Conservation (phyloP, 2,888 invertebrate species). For the Scaptomyza parva region DNA sequence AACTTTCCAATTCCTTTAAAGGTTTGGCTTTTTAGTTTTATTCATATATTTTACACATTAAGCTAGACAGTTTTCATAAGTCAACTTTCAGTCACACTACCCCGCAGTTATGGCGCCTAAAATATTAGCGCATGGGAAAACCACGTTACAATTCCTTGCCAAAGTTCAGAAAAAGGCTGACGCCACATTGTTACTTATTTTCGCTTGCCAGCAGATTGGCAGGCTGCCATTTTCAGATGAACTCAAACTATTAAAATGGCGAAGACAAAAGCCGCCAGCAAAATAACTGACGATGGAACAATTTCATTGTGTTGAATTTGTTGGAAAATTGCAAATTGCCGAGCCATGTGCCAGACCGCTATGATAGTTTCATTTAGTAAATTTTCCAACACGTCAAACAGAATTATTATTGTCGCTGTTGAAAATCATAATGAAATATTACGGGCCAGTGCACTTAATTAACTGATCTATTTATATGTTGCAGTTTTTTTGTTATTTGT, state of each 20-base stretch:
- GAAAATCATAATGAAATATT: conserved; percentile 13
- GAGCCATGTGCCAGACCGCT: conserved; percentile 24
- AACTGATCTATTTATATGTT: conserved; percentile 16
- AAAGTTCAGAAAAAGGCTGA: conserved; percentile 42
- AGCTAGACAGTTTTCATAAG: conserved; percentile 12
- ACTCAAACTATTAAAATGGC: conserved; percentile 18
- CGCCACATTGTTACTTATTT: conserved; percentile 32
- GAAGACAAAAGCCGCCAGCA: conserved; percentile 45
- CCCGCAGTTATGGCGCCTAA: conserved; percentile 58
- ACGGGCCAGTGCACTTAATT: conserved; percentile 46
- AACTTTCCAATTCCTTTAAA: conserved; percentile 33
- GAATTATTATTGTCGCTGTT: conserved; percentile 5
- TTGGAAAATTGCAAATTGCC: conserved; percentile 67
- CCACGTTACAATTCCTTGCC: conserved; percentile 45
- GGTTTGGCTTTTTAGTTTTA: conserved; percentile 1
- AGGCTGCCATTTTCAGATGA: conserved; percentile 56
- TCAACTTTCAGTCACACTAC: conserved; percentile 24
- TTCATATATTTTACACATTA: conserved; percentile 39
- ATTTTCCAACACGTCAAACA: conserved; percentile 17
- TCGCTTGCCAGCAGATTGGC: conserved; percentile 48
- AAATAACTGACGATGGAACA: conserved; percentile 47
- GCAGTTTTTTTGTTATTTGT: conserved; percentile 5
- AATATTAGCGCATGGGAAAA: conserved; percentile 33
- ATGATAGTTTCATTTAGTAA: conserved; percentile 34
- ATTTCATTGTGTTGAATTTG: conserved; percentile 72